These are phyloP conservation scores for Netelia virgata DNA, from an alignment of 2,888 invertebrate genomes.

Conservation along the genomic window DNA sequence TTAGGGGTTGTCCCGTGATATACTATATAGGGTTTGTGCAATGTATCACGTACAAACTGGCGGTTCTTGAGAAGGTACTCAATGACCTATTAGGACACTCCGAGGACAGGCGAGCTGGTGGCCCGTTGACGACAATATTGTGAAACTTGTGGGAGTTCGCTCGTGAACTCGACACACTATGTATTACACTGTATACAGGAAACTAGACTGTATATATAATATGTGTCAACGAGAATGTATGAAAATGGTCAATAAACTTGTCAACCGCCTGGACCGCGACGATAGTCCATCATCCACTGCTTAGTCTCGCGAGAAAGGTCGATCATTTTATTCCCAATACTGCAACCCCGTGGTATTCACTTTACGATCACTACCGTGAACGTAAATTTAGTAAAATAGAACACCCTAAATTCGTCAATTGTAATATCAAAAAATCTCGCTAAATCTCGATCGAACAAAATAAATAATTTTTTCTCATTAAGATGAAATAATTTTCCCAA, in stretches of 20 bases:
- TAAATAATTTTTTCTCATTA: neutral
- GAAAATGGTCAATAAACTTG: slow-evolving; percentile 72
- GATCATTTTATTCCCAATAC: slow-evolving; percentile 51
- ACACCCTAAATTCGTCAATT: slow-evolving; percentile 74
- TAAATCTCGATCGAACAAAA: neutral
- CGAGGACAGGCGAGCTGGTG: slow-evolving; percentile 67
- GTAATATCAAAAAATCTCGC: slow-evolving; percentile 64
- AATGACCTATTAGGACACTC: slow-evolving; percentile 73
- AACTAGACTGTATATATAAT: slow-evolving; percentile 39
- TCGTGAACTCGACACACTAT: slow-evolving; percentile 33
- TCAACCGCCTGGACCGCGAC: slow-evolving; percentile 68
- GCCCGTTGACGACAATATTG: slow-evolving; percentile 67
- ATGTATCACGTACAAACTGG: slow-evolving; percentile 69
- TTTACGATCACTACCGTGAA: neutral
- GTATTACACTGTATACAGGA: slow-evolving; percentile 23
- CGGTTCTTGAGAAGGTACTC: slow-evolving; percentile 67
- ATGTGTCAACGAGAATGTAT: slow-evolving; percentile 31
- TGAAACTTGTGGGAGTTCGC: slow-evolving; percentile 56
- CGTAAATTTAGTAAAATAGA: slow-evolving; percentile 74
- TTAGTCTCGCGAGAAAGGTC: slow-evolving; percentile 28
- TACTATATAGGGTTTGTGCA: slow-evolving; percentile 54
- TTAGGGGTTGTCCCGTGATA: slow-evolving; percentile 52
- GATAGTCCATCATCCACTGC: slow-evolving; percentile 72
- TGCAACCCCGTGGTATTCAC: neutral
- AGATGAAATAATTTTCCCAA: neutral